Evolutionary conservation across 2,888 invertebrate genomes (phyloP).

Genomic region (Brachynemurus nebulosus): DNA sequence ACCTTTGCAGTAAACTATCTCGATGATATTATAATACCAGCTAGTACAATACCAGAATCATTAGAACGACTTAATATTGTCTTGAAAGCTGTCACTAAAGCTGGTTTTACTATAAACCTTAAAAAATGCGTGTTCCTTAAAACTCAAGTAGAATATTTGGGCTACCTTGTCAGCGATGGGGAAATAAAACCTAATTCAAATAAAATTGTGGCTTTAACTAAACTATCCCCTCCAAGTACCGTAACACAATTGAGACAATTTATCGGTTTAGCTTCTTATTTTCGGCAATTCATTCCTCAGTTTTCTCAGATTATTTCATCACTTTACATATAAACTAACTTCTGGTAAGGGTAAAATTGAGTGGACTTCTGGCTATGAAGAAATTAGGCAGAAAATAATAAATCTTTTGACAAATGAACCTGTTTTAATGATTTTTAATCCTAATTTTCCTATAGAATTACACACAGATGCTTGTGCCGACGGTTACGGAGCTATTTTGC

Average conservation of each 20-base stretch:
- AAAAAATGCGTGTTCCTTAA: slow-evolving; percentile 21
- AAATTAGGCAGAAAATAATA: slow-evolving; percentile 6
- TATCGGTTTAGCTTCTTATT: slow-evolving; percentile 18
- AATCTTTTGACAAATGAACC: slow-evolving; percentile 8
- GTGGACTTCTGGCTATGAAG: slow-evolving; percentile 13
- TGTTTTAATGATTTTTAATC: slow-evolving; percentile 11
- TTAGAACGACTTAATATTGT: slow-evolving; percentile 14
- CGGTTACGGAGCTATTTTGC: slow-evolving; percentile 12
- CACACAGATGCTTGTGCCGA: slow-evolving; percentile 13
- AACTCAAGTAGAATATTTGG: slow-evolving; percentile 22
- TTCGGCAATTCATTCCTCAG: slow-evolving; percentile 15
- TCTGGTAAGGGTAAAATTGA: slow-evolving; percentile 10
- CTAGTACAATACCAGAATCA: slow-evolving; percentile 11
- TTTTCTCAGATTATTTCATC: slow-evolving; percentile 12
- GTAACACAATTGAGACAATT: slow-evolving; percentile 7
- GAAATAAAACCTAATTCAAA: slow-evolving; percentile 20
- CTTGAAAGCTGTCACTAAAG: slow-evolving; percentile 10
- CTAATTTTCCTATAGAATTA: slow-evolving; percentile 12
- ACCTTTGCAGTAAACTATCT: slow-evolving; percentile 12
- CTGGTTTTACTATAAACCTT: slow-evolving; percentile 16
- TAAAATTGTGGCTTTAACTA: slow-evolving; percentile 15
- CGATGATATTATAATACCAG: slow-evolving; percentile 16
- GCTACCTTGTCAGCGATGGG: slow-evolving; percentile 22
- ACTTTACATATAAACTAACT: slow-evolving; percentile 12
- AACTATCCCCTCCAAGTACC: not conserved